Evolutionary conservation across 1,140 invertebrate species (phyloP).

Genomic region (Aphidius gifuensis): DNA sequence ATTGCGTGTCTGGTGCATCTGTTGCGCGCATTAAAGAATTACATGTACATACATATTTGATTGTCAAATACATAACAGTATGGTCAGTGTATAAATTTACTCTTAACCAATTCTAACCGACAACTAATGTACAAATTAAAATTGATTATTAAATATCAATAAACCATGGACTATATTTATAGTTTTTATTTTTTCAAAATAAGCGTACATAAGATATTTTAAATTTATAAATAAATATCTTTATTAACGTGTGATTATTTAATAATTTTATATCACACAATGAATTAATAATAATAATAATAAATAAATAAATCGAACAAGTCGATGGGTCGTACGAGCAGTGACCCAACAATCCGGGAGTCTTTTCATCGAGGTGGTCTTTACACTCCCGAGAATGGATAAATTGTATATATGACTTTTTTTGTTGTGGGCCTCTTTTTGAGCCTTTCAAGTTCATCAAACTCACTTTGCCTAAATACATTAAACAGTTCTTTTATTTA

Average conservation of each 20-base stretch:
- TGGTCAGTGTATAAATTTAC: no score
- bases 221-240: no score
- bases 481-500: background rate
- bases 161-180: no score
- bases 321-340: background rate
- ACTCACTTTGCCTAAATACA: background rate
- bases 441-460: background rate
- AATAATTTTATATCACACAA: no score
- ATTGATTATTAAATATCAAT: no score
- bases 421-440: background rate
- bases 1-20: conserved; percentile 52
- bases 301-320: conserved; percentile 1
- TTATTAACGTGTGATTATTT: no score
- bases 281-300: background rate
- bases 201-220: no score
- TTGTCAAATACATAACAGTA: conserved; percentile 28
- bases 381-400: background rate
- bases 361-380: conserved; percentile 8
- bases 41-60: background rate
- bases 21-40: conserved; percentile 41
- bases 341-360: conserved; percentile 9
- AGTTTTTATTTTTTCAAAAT: no score
- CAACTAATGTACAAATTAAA: no score
- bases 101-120: no score
- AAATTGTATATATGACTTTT: no score